Base-by-base conservation (phyloP, 1,140 invertebrate genomes). In the Neodiprion virginianus region DNA sequence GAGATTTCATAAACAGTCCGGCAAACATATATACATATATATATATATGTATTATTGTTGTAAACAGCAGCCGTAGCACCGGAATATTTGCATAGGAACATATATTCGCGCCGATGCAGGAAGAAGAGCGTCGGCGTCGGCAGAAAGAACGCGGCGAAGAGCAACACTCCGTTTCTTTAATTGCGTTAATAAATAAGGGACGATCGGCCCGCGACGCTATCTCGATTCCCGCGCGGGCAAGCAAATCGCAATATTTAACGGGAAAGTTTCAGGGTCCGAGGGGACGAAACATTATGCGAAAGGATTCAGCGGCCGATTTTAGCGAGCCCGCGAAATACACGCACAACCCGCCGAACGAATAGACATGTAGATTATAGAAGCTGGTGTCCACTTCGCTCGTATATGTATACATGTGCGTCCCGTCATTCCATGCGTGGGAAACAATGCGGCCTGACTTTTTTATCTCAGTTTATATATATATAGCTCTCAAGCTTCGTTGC, bases 171-270 rank as follows among this genome's bases (percentile, higher is more conserved):
- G 84, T 87, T 85, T 87, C 85, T 87, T 86, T 88, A 88, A 87
- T 88, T 87, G 85, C 87, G 85, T 87, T 87, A 88, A 87, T 88
- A 88, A 88, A 88, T 87, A 86, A 87, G 87, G 83, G 81, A 84
- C 82, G 81, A 82, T 79, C 78, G 77, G 74, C 72, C 47, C 70
- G 70, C 21, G 28, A 74, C 74, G 77, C 77, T 82, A 82, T 82
- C 81, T 82, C 73, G 76, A 79, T 81, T 82, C 80, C 80, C 76
- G 74, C 70, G 78, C 11, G 11, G 8, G 11, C 77, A 82, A 82
- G 81, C 82, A 86, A 86, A 86, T 86, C 78, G 82, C 84, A 84
- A 85, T 86, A 85, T 85, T 86, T 84, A 85, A 86, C 83, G 83
- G 82, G 82, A 86, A 84, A 84, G 84, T 85, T 84, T 84, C 28